Conservation (phyloP, 2,797 vertebrate species). For the Chelmon rostratus region DNA sequence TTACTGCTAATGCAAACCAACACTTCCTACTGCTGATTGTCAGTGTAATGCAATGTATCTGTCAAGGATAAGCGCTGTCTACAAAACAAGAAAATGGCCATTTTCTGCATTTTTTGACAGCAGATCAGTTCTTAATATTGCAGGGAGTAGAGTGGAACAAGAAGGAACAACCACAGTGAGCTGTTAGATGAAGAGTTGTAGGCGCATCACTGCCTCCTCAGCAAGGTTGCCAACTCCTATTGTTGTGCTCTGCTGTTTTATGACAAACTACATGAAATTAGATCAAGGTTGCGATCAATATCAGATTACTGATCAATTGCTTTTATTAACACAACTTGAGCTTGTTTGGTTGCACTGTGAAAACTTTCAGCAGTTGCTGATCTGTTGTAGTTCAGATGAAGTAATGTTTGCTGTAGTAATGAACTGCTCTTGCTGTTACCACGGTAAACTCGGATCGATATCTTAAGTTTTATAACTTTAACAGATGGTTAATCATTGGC, state of each 20-base stretch:
- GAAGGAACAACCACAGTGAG: neutral
- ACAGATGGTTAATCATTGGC: neutral
- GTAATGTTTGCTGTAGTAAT: neutral
- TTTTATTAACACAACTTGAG: neutral
- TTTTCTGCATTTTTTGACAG: neutral
- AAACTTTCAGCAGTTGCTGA: neutral
- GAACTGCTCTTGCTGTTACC: neutral
- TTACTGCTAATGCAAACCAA: neutral
- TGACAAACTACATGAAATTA: neutral
- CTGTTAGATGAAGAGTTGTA: neutral
- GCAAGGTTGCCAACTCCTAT: neutral
- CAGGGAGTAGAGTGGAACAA: neutral
- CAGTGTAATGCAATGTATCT: neutral
- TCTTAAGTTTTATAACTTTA: neutral
- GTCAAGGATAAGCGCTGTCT: neutral
- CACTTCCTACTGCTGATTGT: neutral
- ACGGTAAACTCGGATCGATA: neutral
- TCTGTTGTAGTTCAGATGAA: neutral
- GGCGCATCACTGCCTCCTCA: neutral
- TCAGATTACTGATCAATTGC: neutral
- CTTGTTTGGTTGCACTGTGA: neutral
- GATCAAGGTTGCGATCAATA: neutral
- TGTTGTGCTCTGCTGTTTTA: no score
- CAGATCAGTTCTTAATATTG: neutral
- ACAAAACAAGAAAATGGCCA: neutral